phyloP scores from a whole-genome alignment of 2,888 invertebrate species.

The Liodrosophila aerea region DNA sequence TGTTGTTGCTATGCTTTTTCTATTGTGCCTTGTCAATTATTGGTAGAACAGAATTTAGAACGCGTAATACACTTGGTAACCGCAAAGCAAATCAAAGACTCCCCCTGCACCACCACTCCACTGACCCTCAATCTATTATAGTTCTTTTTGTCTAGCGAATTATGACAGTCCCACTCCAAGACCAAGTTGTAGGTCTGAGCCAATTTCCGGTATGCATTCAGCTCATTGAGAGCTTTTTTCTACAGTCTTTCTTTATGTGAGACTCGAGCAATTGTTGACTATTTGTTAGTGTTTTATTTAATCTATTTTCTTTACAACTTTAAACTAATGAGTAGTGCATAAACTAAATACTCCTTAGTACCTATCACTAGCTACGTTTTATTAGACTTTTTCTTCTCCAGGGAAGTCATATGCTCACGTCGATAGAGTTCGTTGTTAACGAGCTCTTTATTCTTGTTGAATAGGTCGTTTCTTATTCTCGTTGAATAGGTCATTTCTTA shows the following conservation, averaged over 20 bases:
- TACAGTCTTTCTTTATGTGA: slow-evolving; percentile 11
- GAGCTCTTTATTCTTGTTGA: neutral
- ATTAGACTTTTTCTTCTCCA: too few relatives aligned
- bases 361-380: too few relatives aligned
- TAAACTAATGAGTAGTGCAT: slow-evolving; percentile 28
- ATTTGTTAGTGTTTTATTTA: neutral
- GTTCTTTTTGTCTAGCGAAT: slow-evolving; percentile 36
- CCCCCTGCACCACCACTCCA: slow-evolving; percentile 5
- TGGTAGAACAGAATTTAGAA: slow-evolving; percentile 71
- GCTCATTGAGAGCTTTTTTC: slow-evolving; percentile 29
- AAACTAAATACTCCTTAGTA: too few relatives aligned
- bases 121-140: slow-evolving; percentile 9
- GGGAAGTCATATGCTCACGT: slow-evolving; percentile 6
- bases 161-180: slow-evolving; percentile 43
- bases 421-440: slow-evolving; percentile 26
- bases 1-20: slow-evolving; percentile 22
- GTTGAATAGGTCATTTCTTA: slow-evolving; percentile 7
- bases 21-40: slow-evolving; percentile 75
- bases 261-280: neutral
- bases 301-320: neutral
- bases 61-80: slow-evolving; percentile 56
- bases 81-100: slow-evolving; percentile 67
- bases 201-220: slow-evolving; percentile 65
- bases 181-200: slow-evolving; percentile 46
- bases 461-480: too few relatives aligned